Evolutionary conservation across 2,113 vertebrate genomes (phyloP).

Genomic region (Oriolus oriolus): DNA sequence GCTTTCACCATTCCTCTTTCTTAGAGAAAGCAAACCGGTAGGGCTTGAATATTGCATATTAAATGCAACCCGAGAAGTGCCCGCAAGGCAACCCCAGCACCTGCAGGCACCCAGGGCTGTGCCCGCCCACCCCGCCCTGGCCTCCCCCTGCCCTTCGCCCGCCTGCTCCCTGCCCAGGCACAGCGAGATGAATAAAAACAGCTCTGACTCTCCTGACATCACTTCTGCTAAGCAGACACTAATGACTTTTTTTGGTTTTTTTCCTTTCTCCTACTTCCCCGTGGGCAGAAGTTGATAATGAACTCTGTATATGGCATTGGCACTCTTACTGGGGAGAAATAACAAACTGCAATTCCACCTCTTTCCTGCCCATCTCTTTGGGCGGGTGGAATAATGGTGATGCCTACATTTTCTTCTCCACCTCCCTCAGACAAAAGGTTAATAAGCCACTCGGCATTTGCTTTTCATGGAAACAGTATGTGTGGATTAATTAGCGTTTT

Average conservation of each 20-base stretch:
- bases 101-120: background rate
- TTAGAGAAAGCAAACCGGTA: background rate
- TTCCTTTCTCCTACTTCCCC: background rate
- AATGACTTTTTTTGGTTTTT: background rate
- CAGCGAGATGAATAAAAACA: background rate
- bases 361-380: background rate
- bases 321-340: background rate
- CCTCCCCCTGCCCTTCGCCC: background rate
- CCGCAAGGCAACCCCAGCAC: background rate
- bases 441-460: conserved; percentile 16
- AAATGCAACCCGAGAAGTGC: background rate
- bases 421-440: background rate
- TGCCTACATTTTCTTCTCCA: background rate
- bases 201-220: background rate
- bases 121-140: background rate
- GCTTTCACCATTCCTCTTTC: background rate
- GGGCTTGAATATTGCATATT: background rate
- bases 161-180: background rate
- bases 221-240: background rate
- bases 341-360: conserved; percentile 14
- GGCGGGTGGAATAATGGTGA: background rate
- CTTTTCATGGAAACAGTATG: background rate
- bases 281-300: conserved; percentile 17
- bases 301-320: background rate
- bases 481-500: conserved; percentile 37